Conservation (phyloP, 1,140 invertebrate species). For the Heliconius melpomene region DNA sequence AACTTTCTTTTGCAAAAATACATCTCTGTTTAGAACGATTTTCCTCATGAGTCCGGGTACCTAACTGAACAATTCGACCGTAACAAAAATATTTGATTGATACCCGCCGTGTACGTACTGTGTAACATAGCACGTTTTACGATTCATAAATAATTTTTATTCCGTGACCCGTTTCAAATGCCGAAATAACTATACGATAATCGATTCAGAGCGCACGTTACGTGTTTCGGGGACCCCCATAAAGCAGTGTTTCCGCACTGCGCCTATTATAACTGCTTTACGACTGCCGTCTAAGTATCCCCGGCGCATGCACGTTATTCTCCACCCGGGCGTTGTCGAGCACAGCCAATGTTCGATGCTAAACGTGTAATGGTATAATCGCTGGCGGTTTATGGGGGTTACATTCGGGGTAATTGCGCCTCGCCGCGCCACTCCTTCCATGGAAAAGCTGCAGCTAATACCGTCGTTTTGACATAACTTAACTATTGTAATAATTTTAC, state of each 20-base stretch:
- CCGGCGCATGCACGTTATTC: conserved; percentile 57
- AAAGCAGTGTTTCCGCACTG: conserved; percentile 68
- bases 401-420: conserved; percentile 64
- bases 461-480: conserved; percentile 35
- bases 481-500: not conserved
- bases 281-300: conserved; percentile 61
- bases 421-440: conserved; percentile 47
- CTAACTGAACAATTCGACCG: not conserved
- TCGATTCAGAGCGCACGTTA: conserved; percentile 66
- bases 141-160: conserved; percentile 64
- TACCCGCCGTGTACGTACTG: conserved; percentile 8
- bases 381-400: conserved; percentile 63
- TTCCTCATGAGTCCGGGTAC: not conserved
- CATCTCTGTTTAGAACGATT: conserved; percentile 3
- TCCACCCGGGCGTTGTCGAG: conserved; percentile 48
- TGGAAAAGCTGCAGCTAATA: conserved; percentile 54
- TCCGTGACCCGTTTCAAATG: conserved; percentile 58
- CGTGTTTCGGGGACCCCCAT: conserved; percentile 63
- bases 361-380: conserved; percentile 65
- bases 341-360: conserved; percentile 56
- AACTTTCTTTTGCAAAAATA: not conserved
- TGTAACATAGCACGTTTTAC: conserved; percentile 53
- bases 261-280: conserved; percentile 71
- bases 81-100: conserved; percentile 49
- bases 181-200: conserved; percentile 65